Evolutionary conservation across 2,113 vertebrate genomes (phyloP).

Genomic region (Eolophus roseicapilla): DNA sequence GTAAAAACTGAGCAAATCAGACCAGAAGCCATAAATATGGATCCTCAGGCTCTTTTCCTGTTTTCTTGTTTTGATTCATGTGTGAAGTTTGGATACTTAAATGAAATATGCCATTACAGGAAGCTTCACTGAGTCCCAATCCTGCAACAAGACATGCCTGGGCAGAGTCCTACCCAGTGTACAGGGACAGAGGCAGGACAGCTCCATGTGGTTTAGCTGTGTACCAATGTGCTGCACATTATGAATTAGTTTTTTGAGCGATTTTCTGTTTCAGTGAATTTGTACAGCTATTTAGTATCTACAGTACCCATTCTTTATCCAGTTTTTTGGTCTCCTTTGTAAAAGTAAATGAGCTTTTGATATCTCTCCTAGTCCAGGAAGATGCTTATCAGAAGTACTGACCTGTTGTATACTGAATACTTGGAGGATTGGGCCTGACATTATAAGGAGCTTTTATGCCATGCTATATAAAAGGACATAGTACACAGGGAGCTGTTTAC

Average conservation of each 20-base stretch:
- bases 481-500: neutral
- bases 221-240: neutral
- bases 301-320: neutral
- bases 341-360: neutral
- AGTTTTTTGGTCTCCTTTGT: neutral
- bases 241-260: neutral
- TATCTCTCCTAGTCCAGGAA: neutral
- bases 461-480: neutral
- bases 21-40: neutral
- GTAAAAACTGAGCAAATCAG: neutral
- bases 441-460: neutral
- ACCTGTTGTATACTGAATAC: neutral
- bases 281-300: neutral
- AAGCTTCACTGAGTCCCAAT: accelerated
- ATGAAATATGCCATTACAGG: neutral
- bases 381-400: neutral
- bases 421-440: neutral
- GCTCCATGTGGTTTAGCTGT: neutral
- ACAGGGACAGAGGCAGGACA: neutral
- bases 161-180: neutral
- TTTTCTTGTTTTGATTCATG: neutral
- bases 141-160: neutral
- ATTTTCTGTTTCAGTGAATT: neutral
- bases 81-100: neutral
- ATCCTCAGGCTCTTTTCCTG: neutral